Conservation (phyloP, 2,888 invertebrate species). For the Cataglyphis rosenhaueri region DNA sequence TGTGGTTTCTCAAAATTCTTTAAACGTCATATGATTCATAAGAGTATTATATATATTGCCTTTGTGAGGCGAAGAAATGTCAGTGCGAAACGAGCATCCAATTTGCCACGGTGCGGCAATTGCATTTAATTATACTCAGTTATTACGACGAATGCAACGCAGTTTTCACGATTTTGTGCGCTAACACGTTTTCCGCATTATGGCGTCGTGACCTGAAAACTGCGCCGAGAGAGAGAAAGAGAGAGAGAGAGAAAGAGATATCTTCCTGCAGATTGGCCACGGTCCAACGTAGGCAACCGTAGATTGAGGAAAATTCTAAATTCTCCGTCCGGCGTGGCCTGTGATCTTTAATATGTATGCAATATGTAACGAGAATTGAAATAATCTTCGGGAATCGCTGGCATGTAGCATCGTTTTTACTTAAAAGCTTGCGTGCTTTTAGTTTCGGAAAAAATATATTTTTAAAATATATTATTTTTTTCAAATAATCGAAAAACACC, state of each 20-base stretch:
- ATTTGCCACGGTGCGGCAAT: conserved; percentile 20
- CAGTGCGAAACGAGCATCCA: conserved; percentile 4
- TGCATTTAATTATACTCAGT: conserved; percentile 52
- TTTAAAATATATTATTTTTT: neutral
- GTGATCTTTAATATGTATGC: conserved; percentile 35
- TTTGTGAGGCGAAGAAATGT: neutral
- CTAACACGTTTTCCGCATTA: conserved; percentile 62
- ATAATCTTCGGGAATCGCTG: conserved; percentile 48
- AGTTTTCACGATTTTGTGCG: conserved; percentile 51
- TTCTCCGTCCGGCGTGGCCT: conserved; percentile 32
- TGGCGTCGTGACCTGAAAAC: conserved; percentile 60
- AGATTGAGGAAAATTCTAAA: conserved; percentile 54
- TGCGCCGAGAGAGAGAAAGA: too few relatives aligned
- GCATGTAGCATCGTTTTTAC: conserved; percentile 24
- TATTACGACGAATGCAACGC: conserved; percentile 51
- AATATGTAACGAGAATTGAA: conserved; percentile 48
- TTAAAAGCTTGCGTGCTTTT: conserved; percentile 10
- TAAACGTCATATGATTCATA: neutral
- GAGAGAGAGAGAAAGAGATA: too few relatives aligned
- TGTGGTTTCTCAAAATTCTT: neutral
- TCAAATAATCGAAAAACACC: neutral
- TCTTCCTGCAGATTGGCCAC: conserved; percentile 47
- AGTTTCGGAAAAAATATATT: neutral
- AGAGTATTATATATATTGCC: neutral
- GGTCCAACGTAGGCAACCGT: conserved; percentile 50